Percentiles rank a stretch among this genome's conserved stretches.
Evolutionary conservation across 1,140 invertebrate species (phyloP).

Genomic region (Ooceraea biroi): DNA sequence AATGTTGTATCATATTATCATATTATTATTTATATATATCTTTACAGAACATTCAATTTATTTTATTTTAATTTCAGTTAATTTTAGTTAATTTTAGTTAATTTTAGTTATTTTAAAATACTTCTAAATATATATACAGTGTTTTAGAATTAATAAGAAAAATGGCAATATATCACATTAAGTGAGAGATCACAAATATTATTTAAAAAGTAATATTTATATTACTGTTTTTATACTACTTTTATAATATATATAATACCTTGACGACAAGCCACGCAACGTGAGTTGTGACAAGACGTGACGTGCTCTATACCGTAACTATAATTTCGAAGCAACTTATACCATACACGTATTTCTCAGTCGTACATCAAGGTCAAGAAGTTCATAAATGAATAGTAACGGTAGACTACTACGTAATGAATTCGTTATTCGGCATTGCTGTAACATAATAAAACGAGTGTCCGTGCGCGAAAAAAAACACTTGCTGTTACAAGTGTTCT

Average conservation of each 20-base stretch:
- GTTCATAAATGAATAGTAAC: slow-evolving; percentile 53
- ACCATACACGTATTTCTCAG: slow-evolving; percentile 32
- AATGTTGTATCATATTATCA: no score
- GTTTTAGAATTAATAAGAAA: background rate
- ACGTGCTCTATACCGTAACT: background rate
- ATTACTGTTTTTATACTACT: no score
- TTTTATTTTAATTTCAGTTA: no score
- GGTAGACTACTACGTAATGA: slow-evolving; percentile 41
- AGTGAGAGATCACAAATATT: background rate
- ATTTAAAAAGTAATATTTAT: no score
- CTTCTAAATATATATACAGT: background rate
- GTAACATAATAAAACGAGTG: background rate
- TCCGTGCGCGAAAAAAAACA: no score
- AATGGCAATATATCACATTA: background rate
- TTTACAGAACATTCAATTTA: no score
- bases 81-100: no score
- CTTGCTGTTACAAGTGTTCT: no score
- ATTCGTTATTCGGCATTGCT: slow-evolving; percentile 12
- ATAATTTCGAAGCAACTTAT: slow-evolving; percentile 28
- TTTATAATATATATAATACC: slow-evolving; percentile 6
- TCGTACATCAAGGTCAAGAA: slow-evolving; percentile 40
- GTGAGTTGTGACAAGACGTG: background rate
- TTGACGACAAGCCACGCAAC: slow-evolving; percentile 14
- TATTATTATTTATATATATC: no score
- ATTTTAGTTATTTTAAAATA: no score